phyloP scores from a whole-genome alignment of 1,140 invertebrate genomes.

The Neodiprion lecontei region DNA sequence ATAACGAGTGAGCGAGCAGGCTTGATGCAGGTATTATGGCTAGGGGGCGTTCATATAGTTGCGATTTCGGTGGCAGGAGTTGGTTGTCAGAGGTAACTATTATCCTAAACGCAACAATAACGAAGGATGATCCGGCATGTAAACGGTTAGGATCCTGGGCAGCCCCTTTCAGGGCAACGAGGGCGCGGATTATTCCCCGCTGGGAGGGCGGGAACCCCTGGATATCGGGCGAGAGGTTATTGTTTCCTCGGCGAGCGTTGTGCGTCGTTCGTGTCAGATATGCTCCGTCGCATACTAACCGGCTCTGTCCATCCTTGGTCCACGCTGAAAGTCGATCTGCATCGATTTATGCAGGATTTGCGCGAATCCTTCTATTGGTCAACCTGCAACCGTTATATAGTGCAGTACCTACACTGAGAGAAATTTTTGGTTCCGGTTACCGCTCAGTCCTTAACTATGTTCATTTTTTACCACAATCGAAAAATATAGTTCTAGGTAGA shows the following conservation, averaged over 20 bases:
- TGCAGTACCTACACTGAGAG: too few relatives aligned
- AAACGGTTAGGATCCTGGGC: slow-evolving; percentile 44
- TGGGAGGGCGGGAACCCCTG: slow-evolving; percentile 33
- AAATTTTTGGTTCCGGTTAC: too few relatives aligned
- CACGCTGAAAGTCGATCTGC: too few relatives aligned
- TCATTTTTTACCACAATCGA: too few relatives aligned
- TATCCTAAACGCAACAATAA: slow-evolving; percentile 64
- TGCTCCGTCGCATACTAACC: not conserved
- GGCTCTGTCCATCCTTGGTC: not conserved
- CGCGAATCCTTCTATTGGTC: too few relatives aligned
- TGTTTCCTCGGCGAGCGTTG: slow-evolving; percentile 44
- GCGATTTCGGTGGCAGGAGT: slow-evolving; percentile 4
- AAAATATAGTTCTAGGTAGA: too few relatives aligned
- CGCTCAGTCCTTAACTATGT: too few relatives aligned
- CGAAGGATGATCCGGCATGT: slow-evolving; percentile 61
- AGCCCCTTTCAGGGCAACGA: slow-evolving; percentile 35
- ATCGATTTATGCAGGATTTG: too few relatives aligned
- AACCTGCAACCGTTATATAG: too few relatives aligned
- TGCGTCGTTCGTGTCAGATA: not conserved
- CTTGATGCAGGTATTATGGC: not conserved
- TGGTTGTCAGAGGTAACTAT: slow-evolving; percentile 37
- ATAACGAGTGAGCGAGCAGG: slow-evolving; percentile 10
- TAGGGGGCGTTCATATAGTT: not conserved
- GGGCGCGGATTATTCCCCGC: slow-evolving; percentile 51
- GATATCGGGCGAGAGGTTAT: slow-evolving; percentile 56